A percentile compares a stretch with the other conserved stretches of the same genome.
These are phyloP conservation scores for Molossus molossus DNA, from an alignment of 2,797 vertebrate species.

Conservation along the genomic window DNA sequence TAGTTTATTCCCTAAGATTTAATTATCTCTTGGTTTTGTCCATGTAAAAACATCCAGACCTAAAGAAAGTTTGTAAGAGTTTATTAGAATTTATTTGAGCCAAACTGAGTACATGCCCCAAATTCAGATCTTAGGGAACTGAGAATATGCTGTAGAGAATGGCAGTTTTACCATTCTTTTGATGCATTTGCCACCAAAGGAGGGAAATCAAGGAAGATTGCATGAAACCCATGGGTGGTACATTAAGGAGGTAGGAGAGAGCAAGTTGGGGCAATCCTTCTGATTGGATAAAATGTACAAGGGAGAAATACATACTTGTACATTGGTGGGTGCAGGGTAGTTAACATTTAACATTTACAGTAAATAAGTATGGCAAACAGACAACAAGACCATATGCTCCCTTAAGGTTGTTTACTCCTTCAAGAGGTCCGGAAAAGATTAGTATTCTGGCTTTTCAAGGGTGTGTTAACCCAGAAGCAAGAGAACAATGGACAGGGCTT, in stretches of 20 bases:
- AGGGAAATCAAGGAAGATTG: neutral
- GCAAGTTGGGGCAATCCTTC: neutral
- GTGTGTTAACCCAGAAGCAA: too few species aligned
- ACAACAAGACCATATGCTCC: neutral
- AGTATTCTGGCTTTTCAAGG: neutral
- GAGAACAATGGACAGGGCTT: neutral
- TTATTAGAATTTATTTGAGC: neutral
- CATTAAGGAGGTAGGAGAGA: neutral
- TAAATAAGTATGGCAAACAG: neutral
- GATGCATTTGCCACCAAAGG: neutral
- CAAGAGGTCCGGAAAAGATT: neutral
- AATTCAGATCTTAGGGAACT: neutral
- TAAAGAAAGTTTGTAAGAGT: neutral
- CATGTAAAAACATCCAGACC: neutral
- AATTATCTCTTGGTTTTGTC: neutral
- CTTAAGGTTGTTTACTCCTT: neutral
- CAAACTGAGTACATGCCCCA: neutral
- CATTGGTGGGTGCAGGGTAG: neutral
- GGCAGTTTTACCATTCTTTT: neutral
- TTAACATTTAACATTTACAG: neutral
- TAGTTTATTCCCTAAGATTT: neutral
- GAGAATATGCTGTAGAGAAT: too few species aligned
- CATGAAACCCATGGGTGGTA: neutral
- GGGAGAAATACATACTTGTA: neutral
- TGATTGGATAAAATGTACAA: neutral